Percentiles rank a stretch among this genome's conserved stretches.
Evolutionary conservation across 1,140 invertebrate genomes (phyloP).

Genomic region (Aradophagus sp.): DNA sequence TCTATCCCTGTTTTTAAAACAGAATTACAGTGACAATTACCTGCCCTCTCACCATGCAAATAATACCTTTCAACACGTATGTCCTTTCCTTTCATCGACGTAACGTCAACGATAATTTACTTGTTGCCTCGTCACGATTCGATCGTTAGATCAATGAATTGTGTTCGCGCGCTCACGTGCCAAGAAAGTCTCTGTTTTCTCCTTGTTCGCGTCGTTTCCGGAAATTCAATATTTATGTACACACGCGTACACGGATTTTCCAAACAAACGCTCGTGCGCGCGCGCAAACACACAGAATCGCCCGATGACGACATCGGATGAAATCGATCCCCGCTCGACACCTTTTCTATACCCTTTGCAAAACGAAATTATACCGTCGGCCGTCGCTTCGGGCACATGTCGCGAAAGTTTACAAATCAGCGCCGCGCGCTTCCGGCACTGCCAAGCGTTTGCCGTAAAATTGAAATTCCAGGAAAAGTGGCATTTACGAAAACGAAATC

Average conservation of each 20-base stretch:
- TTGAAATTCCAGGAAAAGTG: conserved; percentile 35
- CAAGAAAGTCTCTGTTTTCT: conserved; percentile 58
- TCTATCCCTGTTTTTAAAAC: too few species aligned
- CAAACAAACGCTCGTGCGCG: background rate
- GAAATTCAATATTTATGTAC: conserved; percentile 60
- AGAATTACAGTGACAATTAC: too few species aligned
- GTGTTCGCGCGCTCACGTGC: conserved; percentile 38
- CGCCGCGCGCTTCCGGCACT: conserved; percentile 39
- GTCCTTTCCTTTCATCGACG: background rate
- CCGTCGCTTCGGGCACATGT: too few species aligned
- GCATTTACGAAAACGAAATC: conserved; percentile 27
- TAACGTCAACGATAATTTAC: conserved; percentile 31
- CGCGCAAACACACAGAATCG: conserved; percentile 7
- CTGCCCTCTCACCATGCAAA: too few species aligned
- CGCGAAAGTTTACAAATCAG: conserved; percentile 50
- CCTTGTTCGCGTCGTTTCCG: conserved; percentile 53
- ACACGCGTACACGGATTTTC: conserved; percentile 32
- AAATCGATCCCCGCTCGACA: conserved; percentile 52
- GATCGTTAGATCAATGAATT: conserved; percentile 58
- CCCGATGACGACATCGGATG: conserved; percentile 38
- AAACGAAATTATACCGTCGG: too few species aligned
- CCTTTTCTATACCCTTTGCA: too few species aligned
- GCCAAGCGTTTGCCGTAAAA: too few species aligned
- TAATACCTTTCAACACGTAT: too few species aligned
- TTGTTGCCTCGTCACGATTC: conserved; percentile 54